Evolutionary conservation across 2,113 vertebrate species (phyloP).

Genomic region (Corythaixoides concolor): DNA sequence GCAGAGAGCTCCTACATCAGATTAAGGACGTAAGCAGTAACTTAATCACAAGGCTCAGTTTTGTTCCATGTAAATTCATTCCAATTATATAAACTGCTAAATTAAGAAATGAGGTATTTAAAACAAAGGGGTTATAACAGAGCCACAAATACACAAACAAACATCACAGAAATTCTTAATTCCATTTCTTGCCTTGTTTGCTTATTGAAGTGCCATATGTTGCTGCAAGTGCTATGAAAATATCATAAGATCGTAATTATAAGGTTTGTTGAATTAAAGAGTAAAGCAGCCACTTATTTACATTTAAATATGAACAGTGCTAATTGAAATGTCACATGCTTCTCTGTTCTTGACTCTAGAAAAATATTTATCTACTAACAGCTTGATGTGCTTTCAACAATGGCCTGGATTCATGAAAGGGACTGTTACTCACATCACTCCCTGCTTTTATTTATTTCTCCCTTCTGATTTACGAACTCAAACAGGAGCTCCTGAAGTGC

Average conservation of each 20-base stretch:
- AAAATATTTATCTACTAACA: conserved; percentile 63
- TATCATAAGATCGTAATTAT: conserved; percentile 67
- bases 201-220: conserved; percentile 65
- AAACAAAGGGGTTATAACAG: conserved; percentile 49
- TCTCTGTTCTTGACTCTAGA: conserved; percentile 50
- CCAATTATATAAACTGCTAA: conserved; percentile 64
- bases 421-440: neutral
- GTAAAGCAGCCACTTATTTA: conserved; percentile 66
- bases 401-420: neutral
- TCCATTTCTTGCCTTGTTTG: conserved; percentile 53
- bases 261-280: conserved; percentile 68
- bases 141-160: conserved; percentile 35
- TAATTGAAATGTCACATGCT: conserved; percentile 52
- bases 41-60: conserved; percentile 21
- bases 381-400: conserved; percentile 41
- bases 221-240: conserved; percentile 61
- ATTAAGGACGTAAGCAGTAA: neutral
- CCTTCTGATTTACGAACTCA: neutral
- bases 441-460: neutral
- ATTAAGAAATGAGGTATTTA: conserved; percentile 69
- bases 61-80: conserved; percentile 49
- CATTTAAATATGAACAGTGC: conserved; percentile 59
- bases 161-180: conserved; percentile 54
- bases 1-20: neutral
- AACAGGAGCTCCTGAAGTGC: neutral